Conservation (phyloP, 1,140 invertebrate species). For the Bombus affinis region DNA sequence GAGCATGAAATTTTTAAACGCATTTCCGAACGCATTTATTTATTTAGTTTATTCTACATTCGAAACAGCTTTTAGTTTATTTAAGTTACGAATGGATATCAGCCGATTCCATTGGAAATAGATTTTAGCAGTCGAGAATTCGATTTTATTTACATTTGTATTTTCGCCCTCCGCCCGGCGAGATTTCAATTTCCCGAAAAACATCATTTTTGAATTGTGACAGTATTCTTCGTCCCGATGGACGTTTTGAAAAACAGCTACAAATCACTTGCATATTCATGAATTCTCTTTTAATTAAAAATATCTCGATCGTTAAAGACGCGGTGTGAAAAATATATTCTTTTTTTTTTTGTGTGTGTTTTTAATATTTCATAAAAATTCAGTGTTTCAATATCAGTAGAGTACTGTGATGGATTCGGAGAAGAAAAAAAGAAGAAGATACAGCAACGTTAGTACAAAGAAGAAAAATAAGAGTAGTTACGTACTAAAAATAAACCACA, state of each 20-base stretch:
- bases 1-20: conserved; percentile 1
- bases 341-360: background rate
- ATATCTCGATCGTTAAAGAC: conserved; percentile 1
- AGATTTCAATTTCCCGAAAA: conserved; percentile 37
- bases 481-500: background rate
- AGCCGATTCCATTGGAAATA: conserved; percentile 36
- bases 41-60: conserved; percentile 5
- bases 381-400: background rate
- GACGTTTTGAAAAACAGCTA: conserved; percentile 17
- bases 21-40: conserved; percentile 17
- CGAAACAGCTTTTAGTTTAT: conserved; percentile 33
- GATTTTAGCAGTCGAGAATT: conserved; percentile 24
- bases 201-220: conserved; percentile 34
- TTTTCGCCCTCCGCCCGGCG: background rate
- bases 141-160: conserved; percentile 50
- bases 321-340: background rate
- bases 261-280: conserved; percentile 22
- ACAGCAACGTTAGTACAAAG: background rate
- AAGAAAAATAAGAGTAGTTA: background rate
- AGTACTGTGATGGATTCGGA: background rate
- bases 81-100: conserved; percentile 40
- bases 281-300: conserved; percentile 6
- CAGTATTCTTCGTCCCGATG: background rate
- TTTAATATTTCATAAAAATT: background rate
- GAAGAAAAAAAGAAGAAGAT: background rate